Percentiles rank a stretch among this genome's conserved stretches.
Evolutionary conservation across 2,113 vertebrate genomes (phyloP).

Genomic region (Oxyruncus cristatus): DNA sequence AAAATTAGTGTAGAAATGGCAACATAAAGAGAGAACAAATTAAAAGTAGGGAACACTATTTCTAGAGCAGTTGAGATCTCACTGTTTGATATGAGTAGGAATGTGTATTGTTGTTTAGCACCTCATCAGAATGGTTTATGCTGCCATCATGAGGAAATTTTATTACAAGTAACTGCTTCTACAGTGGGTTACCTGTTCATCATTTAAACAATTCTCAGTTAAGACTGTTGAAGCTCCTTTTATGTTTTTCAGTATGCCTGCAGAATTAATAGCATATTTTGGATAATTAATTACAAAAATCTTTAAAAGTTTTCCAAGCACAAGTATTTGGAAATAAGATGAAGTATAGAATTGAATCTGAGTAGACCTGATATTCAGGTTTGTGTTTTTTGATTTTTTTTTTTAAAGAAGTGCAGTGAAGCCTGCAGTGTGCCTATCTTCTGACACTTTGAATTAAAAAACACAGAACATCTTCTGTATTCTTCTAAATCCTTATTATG

Average conservation of each 20-base stretch:
- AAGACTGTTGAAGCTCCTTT: background rate
- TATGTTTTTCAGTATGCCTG: background rate
- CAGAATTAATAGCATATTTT: background rate
- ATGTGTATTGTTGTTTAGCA: background rate
- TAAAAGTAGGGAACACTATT: background rate
- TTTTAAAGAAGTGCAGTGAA: background rate
- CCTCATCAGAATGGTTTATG: constrained; percentile 5
- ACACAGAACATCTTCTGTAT: background rate
- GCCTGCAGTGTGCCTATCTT: background rate
- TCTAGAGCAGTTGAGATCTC: background rate
- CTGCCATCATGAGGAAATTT: constrained; percentile 68
- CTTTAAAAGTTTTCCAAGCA: background rate
- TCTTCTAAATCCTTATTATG: background rate
- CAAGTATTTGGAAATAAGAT: background rate
- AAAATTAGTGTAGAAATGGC: background rate
- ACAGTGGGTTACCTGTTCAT: background rate
- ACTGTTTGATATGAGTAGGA: background rate
- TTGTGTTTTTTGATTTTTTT: background rate
- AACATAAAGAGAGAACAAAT: background rate
- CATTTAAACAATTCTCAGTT: background rate
- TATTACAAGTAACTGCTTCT: background rate
- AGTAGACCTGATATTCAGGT: background rate
- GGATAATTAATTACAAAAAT: background rate
- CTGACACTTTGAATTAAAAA: background rate
- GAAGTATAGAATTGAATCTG: background rate